A percentile compares a stretch with the other conserved stretches of the same genome.
Conservation (phyloP, 2,888 invertebrate genomes). For the Lamellibrachia satsuma region DNA sequence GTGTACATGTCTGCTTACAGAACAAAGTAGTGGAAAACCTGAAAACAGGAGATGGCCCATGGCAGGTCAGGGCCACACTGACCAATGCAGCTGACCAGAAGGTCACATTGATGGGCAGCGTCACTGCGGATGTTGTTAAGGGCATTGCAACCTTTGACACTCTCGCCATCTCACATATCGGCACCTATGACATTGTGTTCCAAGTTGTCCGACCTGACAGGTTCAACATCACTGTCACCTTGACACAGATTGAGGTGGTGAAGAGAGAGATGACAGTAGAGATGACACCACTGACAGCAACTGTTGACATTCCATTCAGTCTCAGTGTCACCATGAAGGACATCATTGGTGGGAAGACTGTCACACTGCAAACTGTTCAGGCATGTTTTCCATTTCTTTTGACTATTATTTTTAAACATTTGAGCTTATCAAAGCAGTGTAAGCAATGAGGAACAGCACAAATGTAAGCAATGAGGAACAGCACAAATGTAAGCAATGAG, state of each 20-base stretch:
- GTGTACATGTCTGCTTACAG: not conserved
- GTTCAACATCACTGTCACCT: not conserved
- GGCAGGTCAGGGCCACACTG: constrained; percentile 12
- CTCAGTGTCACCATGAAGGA: not conserved
- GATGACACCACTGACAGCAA: not conserved
- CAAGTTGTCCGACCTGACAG: not conserved
- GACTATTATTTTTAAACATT: too few species aligned
- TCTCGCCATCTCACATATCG: not conserved
- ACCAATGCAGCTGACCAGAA: not conserved
- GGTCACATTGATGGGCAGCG: not conserved
- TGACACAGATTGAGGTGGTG: not conserved
- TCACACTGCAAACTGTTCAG: not conserved
- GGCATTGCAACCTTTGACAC: constrained; percentile 13
- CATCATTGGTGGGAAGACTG: constrained; percentile 10
- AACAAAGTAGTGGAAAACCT: not conserved
- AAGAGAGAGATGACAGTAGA: constrained; percentile 4
- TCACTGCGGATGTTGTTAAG: not conserved
- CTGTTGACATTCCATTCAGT: not conserved
- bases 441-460: too few species aligned
- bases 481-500: too few species aligned
- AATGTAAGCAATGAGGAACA: too few species aligned
- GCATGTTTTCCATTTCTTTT: not conserved
- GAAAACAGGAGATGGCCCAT: not conserved
- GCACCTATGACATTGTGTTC: not conserved
- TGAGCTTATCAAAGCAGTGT: too few species aligned